Conservation (phyloP, 2,888 invertebrate genomes). For the Syritta pipiens region DNA sequence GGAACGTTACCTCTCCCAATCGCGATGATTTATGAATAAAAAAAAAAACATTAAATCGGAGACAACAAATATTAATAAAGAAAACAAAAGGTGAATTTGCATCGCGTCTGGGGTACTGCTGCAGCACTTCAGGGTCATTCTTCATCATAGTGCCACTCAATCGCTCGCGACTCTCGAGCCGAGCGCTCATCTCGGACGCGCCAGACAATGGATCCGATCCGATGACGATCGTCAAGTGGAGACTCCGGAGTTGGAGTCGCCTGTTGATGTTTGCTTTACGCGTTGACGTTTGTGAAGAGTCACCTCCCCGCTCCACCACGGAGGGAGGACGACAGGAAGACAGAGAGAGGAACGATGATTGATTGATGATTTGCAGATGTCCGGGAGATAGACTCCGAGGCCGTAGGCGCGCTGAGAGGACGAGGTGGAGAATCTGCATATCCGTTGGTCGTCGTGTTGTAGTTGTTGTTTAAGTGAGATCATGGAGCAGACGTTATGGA, state of each 20-base stretch:
- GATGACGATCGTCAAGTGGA: slow-evolving; percentile 46
- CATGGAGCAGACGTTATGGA: slow-evolving; percentile 50
- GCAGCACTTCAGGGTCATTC: slow-evolving; percentile 63
- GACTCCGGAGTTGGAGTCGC: slow-evolving; percentile 36
- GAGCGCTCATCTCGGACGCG: slow-evolving; percentile 11
- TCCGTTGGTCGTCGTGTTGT: slow-evolving; percentile 53
- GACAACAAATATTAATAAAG: slow-evolving; percentile 34
- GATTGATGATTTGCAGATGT: slow-evolving; percentile 70
- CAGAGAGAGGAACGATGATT: slow-evolving; percentile 57
- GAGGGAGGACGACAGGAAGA: slow-evolving; percentile 25
- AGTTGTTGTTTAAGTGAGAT: slow-evolving; percentile 37
- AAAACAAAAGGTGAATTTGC: slow-evolving; percentile 53
- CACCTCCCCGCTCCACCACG: slow-evolving; percentile 27
- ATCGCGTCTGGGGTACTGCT: slow-evolving; percentile 33
- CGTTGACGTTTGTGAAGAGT: slow-evolving; percentile 65
- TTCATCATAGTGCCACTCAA: slow-evolving; percentile 68
- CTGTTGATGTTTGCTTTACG: slow-evolving; percentile 50
- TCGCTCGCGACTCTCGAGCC: slow-evolving; percentile 1
- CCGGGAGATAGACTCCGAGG: slow-evolving; percentile 51
- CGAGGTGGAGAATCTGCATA: slow-evolving; percentile 57
- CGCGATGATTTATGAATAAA: slow-evolving; percentile 62
- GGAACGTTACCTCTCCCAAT: not conserved
- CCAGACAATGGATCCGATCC: slow-evolving; percentile 30
- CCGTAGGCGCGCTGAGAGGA: slow-evolving; percentile 41
- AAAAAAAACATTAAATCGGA: slow-evolving; percentile 5